phyloP scores from a whole-genome alignment of 64 coral and sea anemone genomes.

The Montipora capricornis region DNA sequence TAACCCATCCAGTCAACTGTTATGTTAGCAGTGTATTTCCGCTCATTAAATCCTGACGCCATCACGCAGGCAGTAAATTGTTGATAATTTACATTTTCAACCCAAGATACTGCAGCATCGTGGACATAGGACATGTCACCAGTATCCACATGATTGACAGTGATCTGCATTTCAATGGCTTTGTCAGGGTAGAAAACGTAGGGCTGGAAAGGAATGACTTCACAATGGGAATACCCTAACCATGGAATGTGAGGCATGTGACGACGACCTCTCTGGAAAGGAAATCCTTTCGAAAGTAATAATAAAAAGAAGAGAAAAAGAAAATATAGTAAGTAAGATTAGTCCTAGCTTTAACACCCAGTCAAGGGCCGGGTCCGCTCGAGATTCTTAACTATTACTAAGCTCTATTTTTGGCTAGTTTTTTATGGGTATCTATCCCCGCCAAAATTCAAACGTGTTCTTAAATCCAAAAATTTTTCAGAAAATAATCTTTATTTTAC shows the following conservation, averaged over 20 bases:
- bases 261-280: constrained; percentile 37
- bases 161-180: constrained; percentile 58
- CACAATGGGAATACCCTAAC: background rate
- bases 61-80: constrained; percentile 65
- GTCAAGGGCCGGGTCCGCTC: too few relatives aligned
- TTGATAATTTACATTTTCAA: constrained; percentile 68
- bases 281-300: constrained; percentile 25
- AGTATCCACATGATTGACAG: constrained; percentile 58
- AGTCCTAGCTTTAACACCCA: too few relatives aligned
- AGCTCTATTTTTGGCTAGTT: too few relatives aligned
- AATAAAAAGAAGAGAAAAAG: too few relatives aligned
- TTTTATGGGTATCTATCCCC: too few relatives aligned
- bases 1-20: too few relatives aligned
- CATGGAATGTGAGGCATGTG: background rate
- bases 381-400: too few relatives aligned
- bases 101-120: constrained; percentile 66
- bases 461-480: too few relatives aligned
- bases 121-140: constrained; percentile 31
- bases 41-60: background rate
- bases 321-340: too few relatives aligned
- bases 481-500: too few relatives aligned
- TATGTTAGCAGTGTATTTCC: too few relatives aligned
- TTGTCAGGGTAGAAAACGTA: constrained; percentile 73
- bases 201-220: constrained; percentile 32
- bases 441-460: too few relatives aligned